Evolutionary conservation across 1,140 invertebrate species (phyloP).

Genomic region (Euura saliciscinereae): DNA sequence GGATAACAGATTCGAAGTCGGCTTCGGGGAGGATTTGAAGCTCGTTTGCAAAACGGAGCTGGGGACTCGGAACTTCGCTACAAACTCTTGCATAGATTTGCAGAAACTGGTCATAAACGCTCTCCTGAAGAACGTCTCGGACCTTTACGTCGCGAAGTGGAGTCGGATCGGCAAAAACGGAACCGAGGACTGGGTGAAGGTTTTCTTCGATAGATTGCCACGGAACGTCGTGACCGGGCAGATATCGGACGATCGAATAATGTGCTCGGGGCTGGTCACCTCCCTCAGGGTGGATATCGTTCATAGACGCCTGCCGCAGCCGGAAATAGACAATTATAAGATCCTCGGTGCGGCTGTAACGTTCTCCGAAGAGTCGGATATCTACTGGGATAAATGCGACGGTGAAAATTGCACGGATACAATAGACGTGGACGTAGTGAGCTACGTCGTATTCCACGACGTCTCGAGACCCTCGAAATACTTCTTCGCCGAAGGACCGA

Average conservation of each 20-base stretch:
- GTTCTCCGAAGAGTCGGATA: conserved; percentile 41
- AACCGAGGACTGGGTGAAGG: conserved; percentile 63
- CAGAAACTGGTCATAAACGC: conserved; percentile 55
- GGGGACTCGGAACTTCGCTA: conserved; percentile 47
- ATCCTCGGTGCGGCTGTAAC: conserved; percentile 49
- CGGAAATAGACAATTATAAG: conserved; percentile 47
- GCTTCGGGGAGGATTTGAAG: conserved; percentile 62
- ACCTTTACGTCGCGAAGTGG: conserved; percentile 62
- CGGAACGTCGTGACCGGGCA: conserved; percentile 36
- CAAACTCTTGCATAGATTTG: conserved; percentile 52
- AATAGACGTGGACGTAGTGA: conserved; percentile 44
- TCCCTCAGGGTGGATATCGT: conserved; percentile 62
- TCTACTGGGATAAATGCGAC: conserved; percentile 47
- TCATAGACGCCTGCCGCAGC: conserved; percentile 46
- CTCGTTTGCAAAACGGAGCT: conserved; percentile 49
- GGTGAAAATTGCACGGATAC: conserved; percentile 39
- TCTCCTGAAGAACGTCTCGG: conserved; percentile 42
- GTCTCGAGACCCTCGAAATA: conserved; percentile 59
- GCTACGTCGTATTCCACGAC: conserved; percentile 67
- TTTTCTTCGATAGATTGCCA: conserved; percentile 52
- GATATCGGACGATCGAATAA: conserved; percentile 40
- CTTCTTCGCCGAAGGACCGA: conserved; percentile 64
- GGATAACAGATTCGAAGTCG: conserved; percentile 46
- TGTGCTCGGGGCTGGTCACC: conserved; percentile 54
- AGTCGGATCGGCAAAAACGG: conserved; percentile 62